Evolutionary conservation across 2,888 invertebrate species (phyloP).

Genomic region (Microctonus aethiopoides): DNA sequence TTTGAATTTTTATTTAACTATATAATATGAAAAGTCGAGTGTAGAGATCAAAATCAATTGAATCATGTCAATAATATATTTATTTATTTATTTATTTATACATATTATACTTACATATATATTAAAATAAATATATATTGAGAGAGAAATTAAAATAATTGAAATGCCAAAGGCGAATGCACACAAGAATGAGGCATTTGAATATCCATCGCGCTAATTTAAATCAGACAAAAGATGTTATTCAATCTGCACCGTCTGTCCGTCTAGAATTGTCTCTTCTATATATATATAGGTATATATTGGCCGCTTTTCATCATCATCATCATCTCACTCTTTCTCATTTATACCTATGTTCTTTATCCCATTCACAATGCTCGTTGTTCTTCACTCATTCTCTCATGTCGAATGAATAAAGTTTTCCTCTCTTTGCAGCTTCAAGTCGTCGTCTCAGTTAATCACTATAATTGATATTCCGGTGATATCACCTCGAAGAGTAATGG

Average conservation of each 20-base stretch:
- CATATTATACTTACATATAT: too few relatives aligned
- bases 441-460: slow-evolving; percentile 66
- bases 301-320: slow-evolving; percentile 12
- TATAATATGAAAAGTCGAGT: too few relatives aligned
- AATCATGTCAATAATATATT: neutral
- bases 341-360: slow-evolving; percentile 40
- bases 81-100: too few relatives aligned
- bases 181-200: slow-evolving; percentile 45
- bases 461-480: slow-evolving; percentile 68
- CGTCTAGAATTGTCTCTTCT: slow-evolving; percentile 29
- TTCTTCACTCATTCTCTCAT: neutral
- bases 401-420: slow-evolving; percentile 50
- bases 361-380: slow-evolving; percentile 35
- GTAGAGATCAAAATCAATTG: slow-evolving; percentile 16
- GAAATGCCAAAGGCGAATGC: slow-evolving; percentile 26
- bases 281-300: too few relatives aligned
- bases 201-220: slow-evolving; percentile 59
- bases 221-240: slow-evolving; percentile 62
- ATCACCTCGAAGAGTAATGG: slow-evolving; percentile 63
- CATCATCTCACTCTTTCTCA: slow-evolving; percentile 29
- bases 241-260: slow-evolving; percentile 40
- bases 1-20: slow-evolving; percentile 10
- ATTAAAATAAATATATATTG: too few relatives aligned
- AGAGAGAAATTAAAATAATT: slow-evolving; percentile 5
- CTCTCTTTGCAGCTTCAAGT: slow-evolving; percentile 16